Evolutionary conservation across 1,140 invertebrate species (phyloP), one percentile per base, ranked within the genome.

Genomic region (Drosophila azteca): DNA sequence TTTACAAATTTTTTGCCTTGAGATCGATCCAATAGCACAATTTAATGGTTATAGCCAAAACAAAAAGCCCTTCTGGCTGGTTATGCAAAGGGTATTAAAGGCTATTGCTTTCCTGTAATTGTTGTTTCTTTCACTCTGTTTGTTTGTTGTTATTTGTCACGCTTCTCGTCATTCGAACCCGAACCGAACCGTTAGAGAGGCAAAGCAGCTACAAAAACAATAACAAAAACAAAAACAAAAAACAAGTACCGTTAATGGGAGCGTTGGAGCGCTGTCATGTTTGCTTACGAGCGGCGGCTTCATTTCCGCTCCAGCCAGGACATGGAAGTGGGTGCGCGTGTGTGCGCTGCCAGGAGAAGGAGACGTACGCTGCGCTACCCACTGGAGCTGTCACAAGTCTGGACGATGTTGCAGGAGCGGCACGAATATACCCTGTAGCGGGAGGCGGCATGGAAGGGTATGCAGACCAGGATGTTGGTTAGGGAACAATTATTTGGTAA

Each of bases 181-280:
- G n/a, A n/a, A n/a, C 17, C 78, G 79, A 75, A 80, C 61, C 77
- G 76, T 66, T 60, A 65, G 61, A n/a, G 55, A 59, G 45, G 45
- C 17, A 17, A 48, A 20, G 45, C 45, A 20, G 45, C 8, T 11
- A 17, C 31, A 39, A 20, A 20, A 57, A 43, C 26, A 54, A 17
- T 8, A 29, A 58, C 13, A 73, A 72, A 57, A 72, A 62, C 57
- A 53, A 35, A 29, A 72, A 72, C 69, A 73, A 63, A 35, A 29
- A 63, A 54, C 68, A 8, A 52, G 46, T 49, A 20, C 67, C 67
- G 80, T 84, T 87, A 84, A 87, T 84, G 82, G 80, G 77, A 84
- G 80, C 80, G 59, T 68, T 65, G 68, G 74, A 67, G 58, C 78
- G 58, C 78, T 87, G 82, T 85, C 82, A 85, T 87, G 78, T 87